These are phyloP conservation scores for Pinna nobilis DNA, from an alignment of 1,140 invertebrate genomes.

Conservation along the genomic window DNA sequence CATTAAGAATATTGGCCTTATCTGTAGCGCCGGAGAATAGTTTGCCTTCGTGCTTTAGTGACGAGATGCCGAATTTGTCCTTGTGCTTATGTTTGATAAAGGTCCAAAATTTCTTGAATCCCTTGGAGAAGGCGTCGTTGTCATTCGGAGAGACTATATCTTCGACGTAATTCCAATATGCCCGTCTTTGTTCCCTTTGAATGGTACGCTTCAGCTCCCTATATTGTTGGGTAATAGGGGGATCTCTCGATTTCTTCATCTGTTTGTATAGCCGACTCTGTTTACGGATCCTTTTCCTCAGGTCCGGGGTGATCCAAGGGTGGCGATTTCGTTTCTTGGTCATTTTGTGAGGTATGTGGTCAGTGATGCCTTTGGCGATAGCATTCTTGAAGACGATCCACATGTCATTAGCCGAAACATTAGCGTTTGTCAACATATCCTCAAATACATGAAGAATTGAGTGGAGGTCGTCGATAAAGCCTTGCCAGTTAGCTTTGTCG, in stretches of 20 bases:
- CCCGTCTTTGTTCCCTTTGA: constrained; percentile 3
- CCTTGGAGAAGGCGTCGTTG: background rate
- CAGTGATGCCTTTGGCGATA: background rate
- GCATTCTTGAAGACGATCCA: background rate
- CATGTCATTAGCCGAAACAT: background rate
- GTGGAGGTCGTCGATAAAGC: background rate
- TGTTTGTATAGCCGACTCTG: constrained; percentile 17
- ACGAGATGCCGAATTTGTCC: constrained; percentile 1
- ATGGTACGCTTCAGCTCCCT: background rate
- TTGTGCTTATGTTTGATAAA: constrained; percentile 1
- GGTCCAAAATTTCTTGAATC: constrained; percentile 14
- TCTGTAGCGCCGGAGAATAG: background rate
- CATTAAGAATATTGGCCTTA: constrained; percentile 12
- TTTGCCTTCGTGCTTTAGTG: background rate
- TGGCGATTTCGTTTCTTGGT: background rate
- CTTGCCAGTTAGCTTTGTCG: constrained; percentile 34
- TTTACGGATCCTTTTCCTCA: constrained; percentile 7
- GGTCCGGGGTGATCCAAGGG: constrained; percentile 13
- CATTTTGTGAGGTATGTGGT: constrained; percentile 17
- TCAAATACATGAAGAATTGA: background rate
- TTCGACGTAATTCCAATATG: constrained; percentile 10
- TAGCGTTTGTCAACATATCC: background rate
- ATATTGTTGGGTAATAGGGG: background rate
- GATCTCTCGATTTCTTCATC: constrained; percentile 23
- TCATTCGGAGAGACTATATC: constrained; percentile 5